Evolutionary conservation across 2,113 vertebrate species (phyloP).

Genomic region (Haemorhous mexicanus): DNA sequence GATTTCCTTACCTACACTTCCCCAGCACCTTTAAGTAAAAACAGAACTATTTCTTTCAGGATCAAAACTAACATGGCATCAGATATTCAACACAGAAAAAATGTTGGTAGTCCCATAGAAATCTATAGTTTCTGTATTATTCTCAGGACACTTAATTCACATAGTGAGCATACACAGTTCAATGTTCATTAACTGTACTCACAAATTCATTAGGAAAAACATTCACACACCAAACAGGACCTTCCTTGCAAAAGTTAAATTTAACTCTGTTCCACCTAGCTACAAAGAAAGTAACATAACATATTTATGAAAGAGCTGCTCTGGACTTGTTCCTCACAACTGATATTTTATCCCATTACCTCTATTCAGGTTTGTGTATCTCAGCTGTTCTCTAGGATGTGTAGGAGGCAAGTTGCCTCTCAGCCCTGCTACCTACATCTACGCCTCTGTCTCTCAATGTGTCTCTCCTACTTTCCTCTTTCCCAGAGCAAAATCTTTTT

Average conservation of each 20-base stretch:
- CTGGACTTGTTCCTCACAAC: background rate
- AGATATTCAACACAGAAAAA: background rate
- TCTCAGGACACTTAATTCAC: background rate
- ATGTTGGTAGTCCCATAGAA: background rate
- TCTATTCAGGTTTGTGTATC: background rate
- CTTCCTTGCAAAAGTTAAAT: background rate
- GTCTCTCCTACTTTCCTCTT: background rate
- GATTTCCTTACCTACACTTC: background rate
- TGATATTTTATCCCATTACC: background rate
- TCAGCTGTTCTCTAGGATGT: background rate
- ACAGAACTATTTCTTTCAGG: background rate
- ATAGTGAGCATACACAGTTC: background rate
- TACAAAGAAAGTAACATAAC: background rate
- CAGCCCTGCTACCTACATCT: background rate
- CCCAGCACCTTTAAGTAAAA: background rate
- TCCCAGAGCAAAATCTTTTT: background rate
- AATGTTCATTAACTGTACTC: background rate
- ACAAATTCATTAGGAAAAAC: background rate
- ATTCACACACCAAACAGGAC: background rate
- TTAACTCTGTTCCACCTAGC: background rate
- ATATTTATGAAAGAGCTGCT: background rate
- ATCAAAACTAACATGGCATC: background rate
- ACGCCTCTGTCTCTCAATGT: rapidly evolving
- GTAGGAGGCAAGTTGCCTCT: background rate
- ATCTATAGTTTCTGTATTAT: background rate